Base-by-base conservation (phyloP, 1,140 invertebrate genomes). In the Platyscapa corneri region DNA sequence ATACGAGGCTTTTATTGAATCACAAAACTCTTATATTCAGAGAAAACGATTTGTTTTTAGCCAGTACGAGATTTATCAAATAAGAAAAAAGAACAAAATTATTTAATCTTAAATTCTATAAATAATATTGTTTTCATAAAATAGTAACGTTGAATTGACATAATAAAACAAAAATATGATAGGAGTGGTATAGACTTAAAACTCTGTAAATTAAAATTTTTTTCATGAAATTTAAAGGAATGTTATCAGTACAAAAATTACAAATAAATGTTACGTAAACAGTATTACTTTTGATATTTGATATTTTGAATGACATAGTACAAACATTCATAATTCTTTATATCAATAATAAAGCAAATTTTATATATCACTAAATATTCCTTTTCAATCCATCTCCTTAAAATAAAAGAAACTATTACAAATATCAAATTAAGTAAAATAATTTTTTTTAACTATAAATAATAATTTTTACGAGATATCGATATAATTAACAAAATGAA, bases 11-110 rank as follows among this genome's bases (percentile, higher is more conserved):
- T 75, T 83, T 72, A 32, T 85, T 67, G 64, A 83, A 86, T 83
- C 77, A 87, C 87, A 82, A 83, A 83, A 81, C 27, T 85, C 23
- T 53, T 87, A 75, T n/a, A 46, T 83, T 83, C 82, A 34, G 34
- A 83, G 23, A 85, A 53, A 81, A 75, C 75, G n/a, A 82, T 30
- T 32, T n/a, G 81, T 32, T 84, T 30, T 74, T 39, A 56, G 12
- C 34, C 56, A 60, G 53, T 60, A 67, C 67, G 23, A 77, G 23
- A 32, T 82, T 82, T 56, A 20, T 42, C 34, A 65, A 39, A 49
- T 39, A 81, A 70, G 42, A 72, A 23, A 56, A 20, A 18, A 20
- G 18, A 16, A 56, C 3, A 56, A 56, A 18, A 46, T 46, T 46
- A 34, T 64, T 49, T 39, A 39, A 46, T 46, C 60, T 67, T 34